These are phyloP conservation scores for Ophion obscuratus DNA, from an alignment of 2,888 invertebrate species.

Conservation along the genomic window DNA sequence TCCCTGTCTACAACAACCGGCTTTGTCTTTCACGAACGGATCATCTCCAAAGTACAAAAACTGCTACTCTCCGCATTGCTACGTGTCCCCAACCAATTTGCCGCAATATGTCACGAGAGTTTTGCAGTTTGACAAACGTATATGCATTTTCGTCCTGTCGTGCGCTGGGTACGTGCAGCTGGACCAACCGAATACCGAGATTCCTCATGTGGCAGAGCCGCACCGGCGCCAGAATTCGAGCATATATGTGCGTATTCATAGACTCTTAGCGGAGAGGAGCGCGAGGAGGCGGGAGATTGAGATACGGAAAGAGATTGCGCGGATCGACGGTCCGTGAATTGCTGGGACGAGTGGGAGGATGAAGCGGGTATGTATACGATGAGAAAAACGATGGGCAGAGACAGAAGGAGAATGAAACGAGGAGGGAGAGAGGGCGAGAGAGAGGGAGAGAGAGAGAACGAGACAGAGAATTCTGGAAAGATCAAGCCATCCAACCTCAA, in stretches of 20 bases:
- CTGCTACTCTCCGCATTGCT: neutral
- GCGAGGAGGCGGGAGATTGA: conserved; percentile 8
- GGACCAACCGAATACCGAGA: neutral
- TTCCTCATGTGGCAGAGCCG: conserved; percentile 53
- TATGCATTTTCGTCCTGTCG: neutral
- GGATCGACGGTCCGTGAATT: conserved; percentile 46
- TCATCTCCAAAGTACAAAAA: neutral
- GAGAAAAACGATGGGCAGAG: neutral
- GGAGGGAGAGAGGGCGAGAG: neutral
- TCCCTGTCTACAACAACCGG: neutral
- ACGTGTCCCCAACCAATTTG: neutral
- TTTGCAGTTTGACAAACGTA: neutral
- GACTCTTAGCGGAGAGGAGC: conserved; percentile 36
- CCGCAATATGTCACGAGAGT: neutral
- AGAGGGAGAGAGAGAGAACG: conserved; percentile 1
- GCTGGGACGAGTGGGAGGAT: neutral
- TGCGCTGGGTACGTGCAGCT: neutral
- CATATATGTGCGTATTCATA: conserved; percentile 52
- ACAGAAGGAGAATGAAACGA: conserved; percentile 36
- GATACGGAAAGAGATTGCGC: conserved; percentile 41
- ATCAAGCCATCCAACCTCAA: conserved; percentile 34
- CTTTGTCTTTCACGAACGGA: neutral
- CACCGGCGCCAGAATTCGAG: conserved; percentile 73
- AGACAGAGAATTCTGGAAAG: conserved; percentile 17
- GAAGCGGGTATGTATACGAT: neutral